Percentiles rank a stretch among this genome's conserved stretches.
phyloP scores from a whole-genome alignment of 92 coral and sea anemone species.

The Virgularia gustaviana region DNA sequence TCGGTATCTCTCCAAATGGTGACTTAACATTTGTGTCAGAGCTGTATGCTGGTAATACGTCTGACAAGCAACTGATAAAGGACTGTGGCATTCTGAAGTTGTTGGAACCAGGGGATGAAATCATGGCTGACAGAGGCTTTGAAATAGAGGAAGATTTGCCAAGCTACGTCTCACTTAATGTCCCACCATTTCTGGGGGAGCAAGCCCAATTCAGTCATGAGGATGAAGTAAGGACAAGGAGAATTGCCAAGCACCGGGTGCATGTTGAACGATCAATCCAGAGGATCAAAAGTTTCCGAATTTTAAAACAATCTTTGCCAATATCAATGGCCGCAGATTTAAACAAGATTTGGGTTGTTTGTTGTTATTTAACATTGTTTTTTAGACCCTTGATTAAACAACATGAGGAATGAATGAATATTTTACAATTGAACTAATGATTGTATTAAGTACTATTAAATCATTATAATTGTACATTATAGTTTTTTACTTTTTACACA shows the following conservation, averaged over 20 bases:
- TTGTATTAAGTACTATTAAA: no score
- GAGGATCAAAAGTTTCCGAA: not conserved
- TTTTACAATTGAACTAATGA: no score
- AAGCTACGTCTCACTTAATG: constrained; percentile 26
- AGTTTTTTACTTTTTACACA: no score
- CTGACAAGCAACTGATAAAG: constrained; percentile 36
- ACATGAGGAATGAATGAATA: not conserved
- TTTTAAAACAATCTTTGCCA: constrained; percentile 9
- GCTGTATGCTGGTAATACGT: constrained; percentile 37
- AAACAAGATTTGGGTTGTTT: no score
- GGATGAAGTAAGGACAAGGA: constrained; percentile 26
- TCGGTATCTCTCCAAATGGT: constrained; percentile 42
- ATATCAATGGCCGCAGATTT: constrained; percentile 27
- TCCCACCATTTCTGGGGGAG: constrained; percentile 35
- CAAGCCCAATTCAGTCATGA: constrained; percentile 21
- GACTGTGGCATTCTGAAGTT: constrained; percentile 32
- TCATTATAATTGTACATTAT: no score
- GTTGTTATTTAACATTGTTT: constrained; percentile 1
- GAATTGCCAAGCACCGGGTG: constrained; percentile 25
- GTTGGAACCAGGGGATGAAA: constrained; percentile 33
- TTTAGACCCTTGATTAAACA: not conserved
- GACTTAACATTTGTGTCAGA: constrained; percentile 40
- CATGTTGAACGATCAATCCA: constrained; percentile 8
- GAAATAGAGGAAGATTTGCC: constrained; percentile 36
- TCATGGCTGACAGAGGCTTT: constrained; percentile 47